phyloP scores from a whole-genome alignment of 2,113 vertebrate species.

The Nestor notabilis region DNA sequence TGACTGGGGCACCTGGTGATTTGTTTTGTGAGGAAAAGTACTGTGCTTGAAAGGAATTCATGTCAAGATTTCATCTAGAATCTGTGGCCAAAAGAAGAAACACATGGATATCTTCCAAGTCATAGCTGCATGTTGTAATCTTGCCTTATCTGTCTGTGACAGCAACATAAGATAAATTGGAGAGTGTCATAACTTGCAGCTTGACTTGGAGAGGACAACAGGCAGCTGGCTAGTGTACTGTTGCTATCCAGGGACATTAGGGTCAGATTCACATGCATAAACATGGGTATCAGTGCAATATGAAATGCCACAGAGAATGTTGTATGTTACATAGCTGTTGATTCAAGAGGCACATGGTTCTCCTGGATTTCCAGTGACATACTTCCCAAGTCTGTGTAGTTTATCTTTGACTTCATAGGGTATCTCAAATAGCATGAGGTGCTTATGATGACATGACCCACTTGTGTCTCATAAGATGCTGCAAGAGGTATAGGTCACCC shows the following conservation, averaged over 20 bases:
- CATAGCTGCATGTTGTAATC: not conserved
- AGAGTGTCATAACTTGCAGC: not conserved
- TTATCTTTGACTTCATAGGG: not conserved
- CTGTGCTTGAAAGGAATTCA: not conserved
- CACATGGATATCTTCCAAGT: not conserved
- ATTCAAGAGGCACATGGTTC: not conserved
- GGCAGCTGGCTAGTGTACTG: not conserved
- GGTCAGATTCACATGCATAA: not conserved
- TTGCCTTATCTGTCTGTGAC: not conserved
- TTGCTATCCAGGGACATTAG: not conserved
- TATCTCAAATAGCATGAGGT: not conserved
- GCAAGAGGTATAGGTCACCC: not conserved
- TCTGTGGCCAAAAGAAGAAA: not conserved
- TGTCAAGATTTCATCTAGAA: not conserved
- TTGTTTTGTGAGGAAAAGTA: not conserved
- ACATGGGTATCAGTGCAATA: not conserved
- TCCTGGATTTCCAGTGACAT: not conserved
- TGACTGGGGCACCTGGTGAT: not conserved
- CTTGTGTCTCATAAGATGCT: not conserved
- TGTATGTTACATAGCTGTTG: not conserved
- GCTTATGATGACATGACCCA: not conserved
- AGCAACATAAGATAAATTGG: not conserved
- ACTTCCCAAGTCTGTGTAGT: not conserved
- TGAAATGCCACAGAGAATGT: not conserved
- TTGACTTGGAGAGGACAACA: not conserved